Evolutionary conservation across 2,888 invertebrate genomes (phyloP), one percentile per base, ranked within the genome.

Genomic region (Lasioglossum malachurum): DNA sequence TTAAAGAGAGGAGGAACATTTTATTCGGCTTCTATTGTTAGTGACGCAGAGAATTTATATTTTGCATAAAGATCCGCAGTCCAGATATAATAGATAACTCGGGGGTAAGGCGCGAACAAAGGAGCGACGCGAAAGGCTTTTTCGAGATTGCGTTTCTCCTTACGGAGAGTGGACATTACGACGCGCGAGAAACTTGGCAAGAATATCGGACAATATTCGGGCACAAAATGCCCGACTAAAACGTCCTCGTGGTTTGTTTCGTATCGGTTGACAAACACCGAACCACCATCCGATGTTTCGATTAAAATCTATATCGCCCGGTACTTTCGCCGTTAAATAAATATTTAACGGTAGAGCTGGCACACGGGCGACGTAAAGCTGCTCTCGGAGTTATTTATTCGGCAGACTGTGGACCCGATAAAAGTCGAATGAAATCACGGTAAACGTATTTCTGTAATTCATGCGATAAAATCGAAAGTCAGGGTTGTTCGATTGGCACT

Each of bases 161-260:
- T 31, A 64, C 64, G 64, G 64, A 14, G 75, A 78, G 27, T 27
- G 75, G 64, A 64, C 67, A 38, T 41, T 19, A 64, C 31, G 64
- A 31, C 31, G 4, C 14, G 44, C n/a, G 72, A 57, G 38, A 88
- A 60, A 60, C 76, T 79, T 73, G 53, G 72, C 69, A 83, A 75
- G 89, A 84, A 89, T 82, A 80, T 69, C 71, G 74, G 46, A 77
- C 78, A 84, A 89, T 89, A 84, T 73, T 57, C 67, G 41, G 16
- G 69, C 72, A 87, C 89, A 86, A 87, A 87, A 75, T 71, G 44
- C 23, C 27, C 16, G 38, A 76, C 71, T 46, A 82, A 77, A 57
- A 77, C 77, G 84, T 69, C 60, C 71, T 69, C 27, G 16, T 23
- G 75, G 69, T 79, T 69, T 71, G 76, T n/a, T 67, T 77, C 75